These are phyloP conservation scores for Syngnathus acus DNA, from an alignment of 2,797 vertebrate genomes.

Conservation along the genomic window DNA sequence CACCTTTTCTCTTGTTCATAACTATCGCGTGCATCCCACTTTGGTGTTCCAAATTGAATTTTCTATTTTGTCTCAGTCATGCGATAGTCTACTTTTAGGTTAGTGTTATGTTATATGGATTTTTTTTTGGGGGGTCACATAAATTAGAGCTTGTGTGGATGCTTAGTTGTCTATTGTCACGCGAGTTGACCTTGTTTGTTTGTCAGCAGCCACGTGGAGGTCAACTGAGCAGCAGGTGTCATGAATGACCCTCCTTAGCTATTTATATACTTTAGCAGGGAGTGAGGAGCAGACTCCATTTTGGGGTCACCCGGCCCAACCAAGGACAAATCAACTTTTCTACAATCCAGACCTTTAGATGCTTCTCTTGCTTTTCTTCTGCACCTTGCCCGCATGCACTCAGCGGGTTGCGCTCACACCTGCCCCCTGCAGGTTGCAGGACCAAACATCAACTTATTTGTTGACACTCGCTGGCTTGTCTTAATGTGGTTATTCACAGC, in stretches of 20 bases:
- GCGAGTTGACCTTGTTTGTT: constrained; percentile 7
- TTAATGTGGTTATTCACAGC: constrained; percentile 5
- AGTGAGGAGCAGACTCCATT: not conserved
- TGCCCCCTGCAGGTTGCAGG: constrained; percentile 4
- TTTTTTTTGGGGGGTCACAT: too few species aligned
- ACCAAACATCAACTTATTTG: not conserved
- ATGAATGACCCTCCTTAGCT: not conserved
- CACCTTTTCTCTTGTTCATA: constrained; percentile 7
- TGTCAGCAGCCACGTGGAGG: not conserved
- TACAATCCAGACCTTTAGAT: not conserved
- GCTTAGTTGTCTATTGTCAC: constrained; percentile 3
- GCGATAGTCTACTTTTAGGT: too few species aligned
- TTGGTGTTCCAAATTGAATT: not conserved
- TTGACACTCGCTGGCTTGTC: not conserved
- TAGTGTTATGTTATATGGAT: too few species aligned
- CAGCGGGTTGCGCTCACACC: constrained; percentile 4
- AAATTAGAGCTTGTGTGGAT: not conserved
- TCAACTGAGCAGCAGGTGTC: constrained; percentile 26
- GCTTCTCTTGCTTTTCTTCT: not conserved
- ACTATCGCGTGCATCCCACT: not conserved
- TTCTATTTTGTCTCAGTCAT: too few species aligned
- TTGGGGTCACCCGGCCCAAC: not conserved
- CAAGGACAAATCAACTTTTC: not conserved
- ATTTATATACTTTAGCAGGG: constrained; percentile 17
- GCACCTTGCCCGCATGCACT: not conserved